phyloP scores from a whole-genome alignment of 2,888 invertebrate genomes.

The Drosophila anceps region DNA sequence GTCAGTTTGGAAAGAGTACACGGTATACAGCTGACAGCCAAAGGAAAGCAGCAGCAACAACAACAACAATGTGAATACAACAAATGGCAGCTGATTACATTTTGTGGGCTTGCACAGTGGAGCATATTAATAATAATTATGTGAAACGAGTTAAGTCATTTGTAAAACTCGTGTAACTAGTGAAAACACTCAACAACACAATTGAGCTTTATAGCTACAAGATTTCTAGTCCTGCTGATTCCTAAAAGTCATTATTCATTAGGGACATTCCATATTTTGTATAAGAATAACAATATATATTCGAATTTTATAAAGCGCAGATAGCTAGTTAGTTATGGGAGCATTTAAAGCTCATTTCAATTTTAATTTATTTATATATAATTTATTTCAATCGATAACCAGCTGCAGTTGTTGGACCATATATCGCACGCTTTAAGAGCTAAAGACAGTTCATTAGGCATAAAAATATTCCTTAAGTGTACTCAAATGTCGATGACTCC shows the following conservation, averaged over 20 bases:
- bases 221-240: not conserved
- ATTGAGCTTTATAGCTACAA: not conserved
- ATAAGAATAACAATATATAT: not conserved
- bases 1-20: not conserved
- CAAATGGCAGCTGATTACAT: constrained; percentile 65
- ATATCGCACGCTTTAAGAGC: not conserved
- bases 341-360: too few relatives aligned
- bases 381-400: too few relatives aligned
- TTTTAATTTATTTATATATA: too few relatives aligned
- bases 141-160: not conserved
- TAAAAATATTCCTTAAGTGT: not conserved
- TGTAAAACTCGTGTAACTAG: not conserved
- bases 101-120: not conserved
- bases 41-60: constrained; percentile 17
- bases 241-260: not conserved
- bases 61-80: constrained; percentile 37
- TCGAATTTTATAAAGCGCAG: not conserved
- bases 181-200: not conserved
- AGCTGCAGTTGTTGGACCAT: not conserved
- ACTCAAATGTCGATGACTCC: not conserved
- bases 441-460: not conserved
- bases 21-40: constrained; percentile 23
- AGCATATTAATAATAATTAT: constrained; percentile 4
- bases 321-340: too few relatives aligned
- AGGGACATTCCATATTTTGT: not conserved